phyloP scores from a whole-genome alignment of 2,113 vertebrate genomes.

The Rhea americana region DNA sequence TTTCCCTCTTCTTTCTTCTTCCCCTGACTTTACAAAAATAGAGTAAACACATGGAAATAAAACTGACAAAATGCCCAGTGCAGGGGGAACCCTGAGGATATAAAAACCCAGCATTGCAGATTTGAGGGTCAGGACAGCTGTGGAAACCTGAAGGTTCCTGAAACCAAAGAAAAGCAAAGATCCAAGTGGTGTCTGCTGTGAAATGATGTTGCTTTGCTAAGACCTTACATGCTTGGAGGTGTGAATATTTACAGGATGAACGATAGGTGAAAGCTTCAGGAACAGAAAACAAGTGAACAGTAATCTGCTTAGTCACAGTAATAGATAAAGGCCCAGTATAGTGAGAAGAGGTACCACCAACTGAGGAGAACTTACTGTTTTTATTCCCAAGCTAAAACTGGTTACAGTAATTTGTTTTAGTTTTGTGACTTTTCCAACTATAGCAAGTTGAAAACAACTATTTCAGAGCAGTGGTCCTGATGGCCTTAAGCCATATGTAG shows the following conservation, averaged over 20 bases:
- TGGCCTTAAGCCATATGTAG: not conserved
- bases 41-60: not conserved
- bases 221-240: not conserved
- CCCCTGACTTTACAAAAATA: not conserved
- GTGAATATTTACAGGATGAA: not conserved
- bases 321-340: not conserved
- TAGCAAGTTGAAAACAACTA: not conserved
- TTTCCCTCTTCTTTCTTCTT: not conserved
- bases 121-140: not conserved
- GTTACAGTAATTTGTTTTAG: not conserved
- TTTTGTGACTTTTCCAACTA: not conserved
- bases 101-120: not conserved
- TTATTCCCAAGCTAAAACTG: not conserved
- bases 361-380: not conserved
- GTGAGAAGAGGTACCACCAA: not conserved
- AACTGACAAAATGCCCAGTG: not conserved
- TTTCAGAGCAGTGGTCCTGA: not conserved
- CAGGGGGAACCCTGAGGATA: not conserved
- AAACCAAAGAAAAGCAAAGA: not conserved
- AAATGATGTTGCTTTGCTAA: not conserved
- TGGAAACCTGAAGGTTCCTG: not conserved
- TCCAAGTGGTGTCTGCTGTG: not conserved
- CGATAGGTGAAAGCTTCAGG: not conserved
- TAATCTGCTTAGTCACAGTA: not conserved
- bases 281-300: not conserved